A percentile compares a stretch with the other conserved stretches of the same genome.
phyloP scores from a whole-genome alignment of 2,113 vertebrate genomes.

The Jacana jacana region DNA sequence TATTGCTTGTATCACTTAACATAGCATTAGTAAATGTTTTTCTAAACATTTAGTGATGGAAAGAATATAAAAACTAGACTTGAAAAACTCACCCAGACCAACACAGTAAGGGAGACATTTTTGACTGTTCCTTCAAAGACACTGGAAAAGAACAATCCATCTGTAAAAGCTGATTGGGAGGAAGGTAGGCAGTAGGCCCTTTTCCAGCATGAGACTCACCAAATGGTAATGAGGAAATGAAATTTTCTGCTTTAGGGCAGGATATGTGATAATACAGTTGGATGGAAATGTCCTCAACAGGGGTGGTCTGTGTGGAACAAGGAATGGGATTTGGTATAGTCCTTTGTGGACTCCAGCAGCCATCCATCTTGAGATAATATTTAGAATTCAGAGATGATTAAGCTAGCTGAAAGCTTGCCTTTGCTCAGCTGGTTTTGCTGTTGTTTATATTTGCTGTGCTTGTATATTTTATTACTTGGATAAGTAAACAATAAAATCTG shows the following conservation, averaged over 20 bases:
- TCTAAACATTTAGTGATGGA: background rate
- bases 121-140: background rate
- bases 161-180: background rate
- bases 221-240: background rate
- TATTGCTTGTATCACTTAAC: background rate
- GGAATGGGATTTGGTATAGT: background rate
- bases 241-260: background rate
- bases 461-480: slow-evolving; percentile 37
- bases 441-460: slow-evolving; percentile 53
- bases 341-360: background rate
- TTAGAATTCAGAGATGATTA: slow-evolving; percentile 25
- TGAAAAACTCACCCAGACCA: background rate
- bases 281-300: background rate
- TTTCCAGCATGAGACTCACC: background rate
- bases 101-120: background rate
- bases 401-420: background rate
- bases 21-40: background rate
- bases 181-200: background rate
- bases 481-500: slow-evolving; percentile 43
- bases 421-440: slow-evolving; percentile 10
- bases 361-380: background rate
- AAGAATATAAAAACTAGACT: background rate
- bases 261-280: background rate
- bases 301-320: background rate
- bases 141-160: background rate